Percentiles rank a stretch among this genome's conserved stretches.
Evolutionary conservation across 2,888 invertebrate species (phyloP).

Genomic region (Digitonthophagus gazella): DNA sequence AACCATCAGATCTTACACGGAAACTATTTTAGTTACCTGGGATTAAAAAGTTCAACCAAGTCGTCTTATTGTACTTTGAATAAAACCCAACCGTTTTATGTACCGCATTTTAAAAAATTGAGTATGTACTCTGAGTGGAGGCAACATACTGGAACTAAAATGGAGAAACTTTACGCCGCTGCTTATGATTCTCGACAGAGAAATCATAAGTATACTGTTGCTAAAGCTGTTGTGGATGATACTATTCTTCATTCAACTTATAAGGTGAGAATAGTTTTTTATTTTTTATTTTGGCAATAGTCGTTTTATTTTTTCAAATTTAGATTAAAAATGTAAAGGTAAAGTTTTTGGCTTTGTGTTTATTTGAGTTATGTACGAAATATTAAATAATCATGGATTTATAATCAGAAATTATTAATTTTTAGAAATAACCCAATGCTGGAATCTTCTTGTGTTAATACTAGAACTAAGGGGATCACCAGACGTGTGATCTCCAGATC

Average conservation of each 20-base stretch:
- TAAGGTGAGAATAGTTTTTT: constrained; percentile 44
- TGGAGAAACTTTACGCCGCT: constrained; percentile 48
- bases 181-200: constrained; percentile 78
- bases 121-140: constrained; percentile 97
- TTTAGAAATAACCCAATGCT: no score
- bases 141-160: constrained; percentile 49
- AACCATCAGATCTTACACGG: constrained; percentile 87
- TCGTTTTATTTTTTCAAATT: no score
- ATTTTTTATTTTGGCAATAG: no score
- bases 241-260: constrained; percentile 51
- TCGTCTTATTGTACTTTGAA: constrained; percentile 92
- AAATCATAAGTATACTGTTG: constrained; percentile 59
- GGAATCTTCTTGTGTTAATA: no score
- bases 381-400: no score
- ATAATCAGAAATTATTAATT: no score
- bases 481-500: no score
- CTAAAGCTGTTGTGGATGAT: constrained; percentile 50
- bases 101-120: constrained; percentile 81
- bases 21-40: constrained; percentile 88
- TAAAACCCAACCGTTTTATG: constrained; percentile 92
- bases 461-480: no score
- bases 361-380: no score
- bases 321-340: no score
- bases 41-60: constrained; percentile 85
- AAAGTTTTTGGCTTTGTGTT: no score